A percentile compares a stretch with the other conserved stretches of the same genome.
These are phyloP conservation scores for Macropus fuliginosus DNA, from an alignment of 2,797 vertebrate genomes.

Conservation along the genomic window DNA sequence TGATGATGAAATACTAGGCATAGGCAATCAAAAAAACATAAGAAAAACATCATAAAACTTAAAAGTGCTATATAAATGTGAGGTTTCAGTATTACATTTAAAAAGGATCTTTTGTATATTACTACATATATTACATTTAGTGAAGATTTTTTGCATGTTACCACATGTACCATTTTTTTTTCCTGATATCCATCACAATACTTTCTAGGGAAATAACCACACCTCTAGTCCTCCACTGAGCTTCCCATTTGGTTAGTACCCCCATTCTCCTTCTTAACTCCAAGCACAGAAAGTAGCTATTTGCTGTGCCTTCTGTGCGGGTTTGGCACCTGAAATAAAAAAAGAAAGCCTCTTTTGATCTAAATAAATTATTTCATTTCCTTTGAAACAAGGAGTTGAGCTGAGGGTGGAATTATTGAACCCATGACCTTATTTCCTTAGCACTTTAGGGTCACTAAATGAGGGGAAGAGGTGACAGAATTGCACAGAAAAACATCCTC, in stretches of 20 bases:
- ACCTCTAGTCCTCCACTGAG: neutral
- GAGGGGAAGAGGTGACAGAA: constrained; percentile 43
- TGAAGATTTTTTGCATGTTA: neutral
- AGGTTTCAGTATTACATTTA: neutral
- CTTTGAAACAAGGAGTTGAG: neutral
- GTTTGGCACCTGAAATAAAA: neutral
- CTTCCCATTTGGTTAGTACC: neutral
- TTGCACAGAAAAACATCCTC: neutral
- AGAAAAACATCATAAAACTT: neutral
- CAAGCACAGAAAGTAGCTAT: neutral
- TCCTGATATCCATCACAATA: neutral
- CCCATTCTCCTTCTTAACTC: neutral
- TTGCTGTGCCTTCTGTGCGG: neutral
- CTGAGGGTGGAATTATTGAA: neutral
- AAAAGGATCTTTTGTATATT: neutral
- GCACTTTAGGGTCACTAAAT: constrained; percentile 17
- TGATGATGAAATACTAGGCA: neutral
- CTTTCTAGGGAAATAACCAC: neutral
- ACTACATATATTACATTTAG: neutral
- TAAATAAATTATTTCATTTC: neutral
- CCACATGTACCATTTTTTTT: neutral
- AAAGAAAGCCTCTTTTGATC: neutral
- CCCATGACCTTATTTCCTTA: neutral
- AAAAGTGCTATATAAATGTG: neutral
- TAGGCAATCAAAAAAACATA: neutral